These are phyloP conservation scores for Drosophila ogumai DNA, from an alignment of 1,140 invertebrate genomes.

Conservation along the genomic window DNA sequence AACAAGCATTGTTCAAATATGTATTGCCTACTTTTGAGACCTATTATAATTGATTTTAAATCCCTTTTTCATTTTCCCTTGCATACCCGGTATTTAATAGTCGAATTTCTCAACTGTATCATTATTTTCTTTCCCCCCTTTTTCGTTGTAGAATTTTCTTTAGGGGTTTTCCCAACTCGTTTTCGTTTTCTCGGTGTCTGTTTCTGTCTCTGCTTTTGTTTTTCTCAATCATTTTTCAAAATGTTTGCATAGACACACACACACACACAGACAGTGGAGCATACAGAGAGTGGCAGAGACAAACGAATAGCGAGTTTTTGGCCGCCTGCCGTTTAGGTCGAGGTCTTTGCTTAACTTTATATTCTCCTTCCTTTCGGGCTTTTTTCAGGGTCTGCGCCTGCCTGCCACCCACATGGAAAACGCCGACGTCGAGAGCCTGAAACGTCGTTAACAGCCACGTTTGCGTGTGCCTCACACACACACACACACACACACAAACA, in stretches of 20 bases:
- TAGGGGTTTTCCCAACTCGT: constrained; percentile 33
- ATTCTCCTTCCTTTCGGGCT: constrained; percentile 41
- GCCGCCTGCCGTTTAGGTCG: constrained; percentile 79
- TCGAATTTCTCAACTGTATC: background rate
- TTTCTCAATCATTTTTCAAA: constrained; percentile 65
- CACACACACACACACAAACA: constrained; percentile 24
- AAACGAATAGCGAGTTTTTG: constrained; percentile 48
- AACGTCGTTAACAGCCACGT: constrained; percentile 80
- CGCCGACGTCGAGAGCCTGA: constrained; percentile 58
- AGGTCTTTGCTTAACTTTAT: constrained; percentile 68
- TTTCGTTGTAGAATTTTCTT: constrained; percentile 16
- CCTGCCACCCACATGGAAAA: constrained; percentile 55
- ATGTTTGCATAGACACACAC: constrained; percentile 30
- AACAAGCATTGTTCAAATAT: background rate
- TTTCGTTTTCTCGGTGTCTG: constrained; percentile 23
- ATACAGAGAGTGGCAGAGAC: background rate
- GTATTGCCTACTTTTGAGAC: background rate
- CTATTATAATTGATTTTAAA: background rate
- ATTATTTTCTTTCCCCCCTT: constrained; percentile 5
- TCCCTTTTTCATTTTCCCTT: background rate
- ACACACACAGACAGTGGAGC: background rate
- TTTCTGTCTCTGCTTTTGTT: constrained; percentile 50
- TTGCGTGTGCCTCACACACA: constrained; percentile 63
- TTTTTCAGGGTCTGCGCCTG: constrained; percentile 56
- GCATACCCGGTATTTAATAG: background rate